Evolutionary conservation across 2,888 invertebrate species (phyloP).

Genomic region (Abrostola tripartita): DNA sequence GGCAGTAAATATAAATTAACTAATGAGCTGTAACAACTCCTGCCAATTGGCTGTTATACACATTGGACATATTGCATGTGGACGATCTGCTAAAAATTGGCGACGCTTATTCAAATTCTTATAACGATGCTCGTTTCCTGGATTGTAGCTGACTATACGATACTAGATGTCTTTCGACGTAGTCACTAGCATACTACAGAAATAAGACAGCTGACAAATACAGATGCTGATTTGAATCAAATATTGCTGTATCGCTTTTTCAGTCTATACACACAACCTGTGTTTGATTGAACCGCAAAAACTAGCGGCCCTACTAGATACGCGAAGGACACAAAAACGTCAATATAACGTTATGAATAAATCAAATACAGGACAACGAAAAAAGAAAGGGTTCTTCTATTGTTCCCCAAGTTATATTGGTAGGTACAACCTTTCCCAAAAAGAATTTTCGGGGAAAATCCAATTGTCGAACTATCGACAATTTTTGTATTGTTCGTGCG

Average conservation of each 20-base stretch:
- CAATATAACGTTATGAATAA: slow-evolving; percentile 51
- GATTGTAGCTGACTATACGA: slow-evolving; percentile 4
- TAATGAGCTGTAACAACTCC: slow-evolving; percentile 35
- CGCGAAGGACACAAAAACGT: slow-evolving; percentile 22
- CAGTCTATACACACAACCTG: background rate
- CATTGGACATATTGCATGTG: slow-evolving; percentile 41
- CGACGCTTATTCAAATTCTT: slow-evolving; percentile 39
- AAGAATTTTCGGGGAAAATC: slow-evolving; percentile 18
- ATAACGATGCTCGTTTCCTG: slow-evolving; percentile 13
- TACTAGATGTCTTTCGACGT: slow-evolving; percentile 5
- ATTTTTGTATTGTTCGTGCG: slow-evolving; percentile 30
- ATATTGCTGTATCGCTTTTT: background rate
- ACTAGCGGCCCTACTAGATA: slow-evolving; percentile 18
- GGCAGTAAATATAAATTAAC: slow-evolving; percentile 31
- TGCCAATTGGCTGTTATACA: slow-evolving; percentile 51
- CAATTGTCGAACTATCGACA: slow-evolving; percentile 19
- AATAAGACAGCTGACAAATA: background rate
- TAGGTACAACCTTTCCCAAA: slow-evolving; percentile 27
- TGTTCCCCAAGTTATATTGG: slow-evolving; percentile 13
- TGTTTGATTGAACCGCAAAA: slow-evolving; percentile 17
- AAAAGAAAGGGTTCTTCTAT: slow-evolving; percentile 25
- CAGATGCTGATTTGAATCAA: background rate
- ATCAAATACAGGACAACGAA: slow-evolving; percentile 32
- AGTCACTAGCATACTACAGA: background rate
- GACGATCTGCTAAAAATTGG: slow-evolving; percentile 46